Evolutionary conservation across 2,888 invertebrate genomes (phyloP), one percentile per base, ranked within the genome.

Genomic region (Ceramica pisi): DNA sequence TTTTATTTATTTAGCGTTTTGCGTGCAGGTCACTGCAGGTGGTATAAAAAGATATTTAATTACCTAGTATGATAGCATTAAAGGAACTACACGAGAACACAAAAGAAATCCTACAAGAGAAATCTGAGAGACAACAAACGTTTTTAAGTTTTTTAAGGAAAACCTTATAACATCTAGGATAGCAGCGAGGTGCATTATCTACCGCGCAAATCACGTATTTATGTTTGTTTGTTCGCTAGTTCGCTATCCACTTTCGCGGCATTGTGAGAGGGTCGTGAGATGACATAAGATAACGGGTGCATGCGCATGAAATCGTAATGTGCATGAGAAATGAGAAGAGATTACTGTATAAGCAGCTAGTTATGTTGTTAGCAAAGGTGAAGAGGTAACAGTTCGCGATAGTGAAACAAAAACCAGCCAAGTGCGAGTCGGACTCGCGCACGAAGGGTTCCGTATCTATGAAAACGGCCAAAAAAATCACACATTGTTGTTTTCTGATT

Each of bases 271-370:
- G 59, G 53, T 69, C 46, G 55, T 51, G 63, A 64, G 81, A 81
- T 65, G 77, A 55, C 69, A 44, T n/a, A 12, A 44, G 78, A 81
- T 78, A 48, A n/a, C 59, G 44, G 12, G 21, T 53, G 69, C 78
- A 80, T 35, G 76, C 31, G 75, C n/a, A 46, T 60, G 53, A 41
- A 55, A 55, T 75, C 14, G 48, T 62, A 16, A 77, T 76, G n/a
- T 41, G 74, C 56, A 66, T 35, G 67, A 51, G 26, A 38, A 44
- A 26, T 57, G n/a, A 21, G 19, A 38, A 12, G 41, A 41, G 41
- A 41, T 14, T 14, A 41, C 41, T 14, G 0, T 41, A 5, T 41
- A 41, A 41, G 41, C 0, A 41, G 41, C 41, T 41, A 16, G 5
- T 14, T 41, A 41, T 14, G 5, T 41, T 41, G 14, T 41, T 16